Evolutionary conservation across 2,113 vertebrate species (phyloP).

Genomic region (Falco punctatus): DNA sequence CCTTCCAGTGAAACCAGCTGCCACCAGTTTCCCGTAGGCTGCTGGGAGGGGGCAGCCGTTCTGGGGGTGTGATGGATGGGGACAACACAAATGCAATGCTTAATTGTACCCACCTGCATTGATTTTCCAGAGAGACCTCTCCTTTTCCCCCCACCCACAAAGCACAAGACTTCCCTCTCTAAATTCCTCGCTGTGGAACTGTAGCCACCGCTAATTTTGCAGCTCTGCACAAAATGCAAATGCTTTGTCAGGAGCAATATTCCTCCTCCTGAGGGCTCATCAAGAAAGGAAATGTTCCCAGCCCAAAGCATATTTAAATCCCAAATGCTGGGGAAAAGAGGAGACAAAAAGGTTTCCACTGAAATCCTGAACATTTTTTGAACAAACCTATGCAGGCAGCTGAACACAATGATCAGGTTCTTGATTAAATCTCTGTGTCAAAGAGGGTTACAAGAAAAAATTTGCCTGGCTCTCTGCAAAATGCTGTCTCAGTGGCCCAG

Average conservation of each 20-base stretch:
- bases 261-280: not conserved
- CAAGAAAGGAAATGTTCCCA: not conserved
- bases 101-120: rapidly evolving
- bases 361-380: not conserved
- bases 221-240: slow-evolving; percentile 44
- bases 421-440: not conserved
- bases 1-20: not conserved
- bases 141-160: not conserved
- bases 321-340: not conserved
- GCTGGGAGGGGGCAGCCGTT: not conserved
- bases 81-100: not conserved
- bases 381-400: not conserved
- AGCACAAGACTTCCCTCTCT: not conserved
- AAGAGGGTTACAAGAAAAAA: not conserved
- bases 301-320: not conserved
- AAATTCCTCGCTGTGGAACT: not conserved
- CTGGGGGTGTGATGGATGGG: not conserved
- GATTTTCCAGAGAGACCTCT: not conserved
- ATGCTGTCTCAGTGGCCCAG: not conserved
- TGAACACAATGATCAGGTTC: not conserved
- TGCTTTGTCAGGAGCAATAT: slow-evolving; percentile 31
- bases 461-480: not conserved
- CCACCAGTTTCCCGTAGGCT: not conserved
- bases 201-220: slow-evolving; percentile 12
- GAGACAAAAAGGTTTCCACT: not conserved